Conservation (phyloP, 2,888 invertebrate genomes). For the Cephus spinipes region DNA sequence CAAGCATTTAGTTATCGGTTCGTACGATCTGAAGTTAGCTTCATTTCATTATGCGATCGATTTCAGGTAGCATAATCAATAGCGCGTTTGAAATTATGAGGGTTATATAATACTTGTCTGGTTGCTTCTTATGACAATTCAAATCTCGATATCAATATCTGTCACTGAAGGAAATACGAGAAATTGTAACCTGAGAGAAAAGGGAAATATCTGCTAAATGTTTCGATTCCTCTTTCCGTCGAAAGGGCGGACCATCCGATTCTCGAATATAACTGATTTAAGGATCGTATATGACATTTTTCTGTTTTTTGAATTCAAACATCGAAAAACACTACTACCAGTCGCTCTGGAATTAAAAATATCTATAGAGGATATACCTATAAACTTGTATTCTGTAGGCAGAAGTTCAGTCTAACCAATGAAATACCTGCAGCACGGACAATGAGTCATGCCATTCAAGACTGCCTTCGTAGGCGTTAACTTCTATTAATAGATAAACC, state of each 20-base stretch:
- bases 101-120: neutral
- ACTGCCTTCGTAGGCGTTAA: slow-evolving; percentile 10
- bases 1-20: neutral
- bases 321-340: neutral
- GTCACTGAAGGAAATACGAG: neutral
- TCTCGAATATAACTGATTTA: neutral
- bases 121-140: neutral
- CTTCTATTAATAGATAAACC: slow-evolving; percentile 12
- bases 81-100: neutral
- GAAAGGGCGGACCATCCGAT: neutral
- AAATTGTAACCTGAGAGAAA: neutral
- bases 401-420: neutral
- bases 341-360: neutral
- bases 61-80: neutral
- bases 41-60: neutral
- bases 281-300: neutral
- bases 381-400: neutral
- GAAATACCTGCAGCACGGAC: neutral
- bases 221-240: neutral
- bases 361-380: neutral
- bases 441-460: neutral
- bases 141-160: neutral
- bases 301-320: neutral
- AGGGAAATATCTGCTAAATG: neutral
- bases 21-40: neutral